Evolutionary conservation across 37 sponge, comb jelly and placozoan genomes (phyloP), one percentile per base, ranked within the genome.

Genomic region (Theonella swinhoei): DNA sequence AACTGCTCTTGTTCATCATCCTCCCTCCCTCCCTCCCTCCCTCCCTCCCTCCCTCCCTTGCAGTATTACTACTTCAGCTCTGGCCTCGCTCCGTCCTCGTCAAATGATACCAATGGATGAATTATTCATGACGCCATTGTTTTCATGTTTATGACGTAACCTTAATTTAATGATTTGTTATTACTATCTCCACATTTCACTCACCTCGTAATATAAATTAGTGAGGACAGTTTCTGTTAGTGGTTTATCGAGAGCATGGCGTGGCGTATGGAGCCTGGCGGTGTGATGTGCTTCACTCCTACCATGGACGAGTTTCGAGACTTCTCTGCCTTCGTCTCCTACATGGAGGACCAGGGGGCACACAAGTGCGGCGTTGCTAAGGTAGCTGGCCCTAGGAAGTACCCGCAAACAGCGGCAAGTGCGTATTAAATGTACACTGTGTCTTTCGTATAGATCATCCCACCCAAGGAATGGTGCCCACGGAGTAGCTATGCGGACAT

Each of bases 261-360:
- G 75, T 86, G 78, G 78, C 47, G 41, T 24, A 43, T 31, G 72
- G 86, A 78, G 67, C 87, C 88, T 4, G 78, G 88, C 70, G 91
- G 86, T 17, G 76, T 99, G 29, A 99, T 99, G 99, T 92, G 95
- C 29, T 99, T 99, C 83, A 69, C 91, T 23, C 99, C 99, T 22
- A 96, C 95, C 33, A 79, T 87, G 88, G 95, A 94, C 24, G 90
- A 99, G 86, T 99, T 99, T 86, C 76, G 83, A 64, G 92, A 99
- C 90, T 99, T 99, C 83, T 54, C 79, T 68, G 62, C 38, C 1
- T 99, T 88, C 70, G 80, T 99, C 1, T 38, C 76, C 28, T 94
- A 89, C 86, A 99, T 99, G 94, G 99, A 99, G 83, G 64, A 82
- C 3, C 78, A 95, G 35, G 99, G 99, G 0, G 99, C 99, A 26